Evolutionary conservation across 1,140 invertebrate genomes (phyloP).

Genomic region (Drosophila watanabei): DNA sequence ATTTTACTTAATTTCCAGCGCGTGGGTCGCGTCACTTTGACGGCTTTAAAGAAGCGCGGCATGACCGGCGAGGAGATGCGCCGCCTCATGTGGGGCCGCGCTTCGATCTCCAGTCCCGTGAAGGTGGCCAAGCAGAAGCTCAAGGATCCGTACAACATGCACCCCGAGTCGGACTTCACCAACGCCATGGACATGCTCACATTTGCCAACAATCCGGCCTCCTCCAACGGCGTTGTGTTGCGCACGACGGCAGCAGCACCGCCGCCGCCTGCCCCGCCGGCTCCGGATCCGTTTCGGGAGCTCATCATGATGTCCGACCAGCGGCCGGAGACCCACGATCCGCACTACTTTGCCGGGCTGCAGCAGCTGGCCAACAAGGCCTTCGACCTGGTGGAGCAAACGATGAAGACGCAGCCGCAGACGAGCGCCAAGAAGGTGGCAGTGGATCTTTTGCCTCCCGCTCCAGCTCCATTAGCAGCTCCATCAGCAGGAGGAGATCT

Average conservation of each 20-base stretch:
- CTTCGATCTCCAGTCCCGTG: constrained; percentile 94
- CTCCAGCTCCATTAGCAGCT: not conserved
- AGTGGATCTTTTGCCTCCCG: not conserved
- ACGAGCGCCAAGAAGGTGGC: not conserved
- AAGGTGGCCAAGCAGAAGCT: constrained; percentile 87
- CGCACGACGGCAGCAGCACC: constrained; percentile 30
- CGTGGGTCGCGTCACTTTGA: constrained; percentile 95
- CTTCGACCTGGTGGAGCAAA: constrained; percentile 85
- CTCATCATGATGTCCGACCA: constrained; percentile 86
- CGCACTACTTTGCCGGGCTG: constrained; percentile 85
- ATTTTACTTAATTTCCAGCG: constrained; percentile 86
- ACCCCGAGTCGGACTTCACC: constrained; percentile 86
- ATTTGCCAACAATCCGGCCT: constrained; percentile 88
- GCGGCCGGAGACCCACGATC: constrained; percentile 81
- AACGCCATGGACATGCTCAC: constrained; percentile 93
- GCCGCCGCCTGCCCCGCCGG: constrained; percentile 14
- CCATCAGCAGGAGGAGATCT: too few species aligned
- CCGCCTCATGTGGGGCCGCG: constrained; percentile 94
- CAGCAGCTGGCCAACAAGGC: constrained; percentile 86
- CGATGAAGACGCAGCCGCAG: constrained; percentile 73
- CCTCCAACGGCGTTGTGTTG: constrained; percentile 58
- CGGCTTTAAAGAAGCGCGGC: constrained; percentile 92
- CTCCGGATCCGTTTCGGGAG: constrained; percentile 87
- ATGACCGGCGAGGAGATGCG: constrained; percentile 95
- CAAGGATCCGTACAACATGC: constrained; percentile 80